Conservation (phyloP, 2,113 vertebrate species). For the Alaudala cheleensis region DNA sequence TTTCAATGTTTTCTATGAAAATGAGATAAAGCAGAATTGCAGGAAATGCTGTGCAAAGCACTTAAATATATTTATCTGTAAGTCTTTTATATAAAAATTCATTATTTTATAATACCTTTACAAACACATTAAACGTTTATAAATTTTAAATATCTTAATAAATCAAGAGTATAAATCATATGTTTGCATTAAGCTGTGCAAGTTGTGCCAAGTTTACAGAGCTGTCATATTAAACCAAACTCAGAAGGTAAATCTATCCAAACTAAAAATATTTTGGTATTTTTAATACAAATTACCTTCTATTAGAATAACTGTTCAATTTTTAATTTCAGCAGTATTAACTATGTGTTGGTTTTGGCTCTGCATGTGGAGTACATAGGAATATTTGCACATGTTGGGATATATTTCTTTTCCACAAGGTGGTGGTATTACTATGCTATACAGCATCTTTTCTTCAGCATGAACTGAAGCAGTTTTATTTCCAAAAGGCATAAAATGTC, state of each 20-base stretch:
- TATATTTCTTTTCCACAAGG: conserved; percentile 37
- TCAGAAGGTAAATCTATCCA: neutral
- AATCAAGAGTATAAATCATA: neutral
- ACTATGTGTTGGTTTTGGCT: neutral
- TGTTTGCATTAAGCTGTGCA: neutral
- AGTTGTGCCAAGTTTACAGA: neutral
- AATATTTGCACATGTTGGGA: neutral
- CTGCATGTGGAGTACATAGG: neutral
- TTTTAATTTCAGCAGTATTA: neutral
- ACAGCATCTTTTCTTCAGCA: neutral
- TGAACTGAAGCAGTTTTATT: neutral
- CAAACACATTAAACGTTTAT: neutral
- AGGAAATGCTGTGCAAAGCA: neutral
- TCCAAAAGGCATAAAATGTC: neutral
- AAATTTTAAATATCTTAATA: neutral
- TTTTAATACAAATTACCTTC: neutral
- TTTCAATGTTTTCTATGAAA: neutral
- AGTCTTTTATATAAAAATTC: neutral
- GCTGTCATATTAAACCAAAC: neutral
- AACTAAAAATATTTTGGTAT: neutral
- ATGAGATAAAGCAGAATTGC: neutral
- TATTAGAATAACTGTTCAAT: neutral
- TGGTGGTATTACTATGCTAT: conserved; percentile 32
- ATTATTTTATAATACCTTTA: neutral
- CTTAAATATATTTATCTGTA: neutral